A percentile compares a stretch with the other conserved stretches of the same genome.
Conservation (phyloP, 2,113 vertebrate genomes). For the Anser cygnoides region DNA sequence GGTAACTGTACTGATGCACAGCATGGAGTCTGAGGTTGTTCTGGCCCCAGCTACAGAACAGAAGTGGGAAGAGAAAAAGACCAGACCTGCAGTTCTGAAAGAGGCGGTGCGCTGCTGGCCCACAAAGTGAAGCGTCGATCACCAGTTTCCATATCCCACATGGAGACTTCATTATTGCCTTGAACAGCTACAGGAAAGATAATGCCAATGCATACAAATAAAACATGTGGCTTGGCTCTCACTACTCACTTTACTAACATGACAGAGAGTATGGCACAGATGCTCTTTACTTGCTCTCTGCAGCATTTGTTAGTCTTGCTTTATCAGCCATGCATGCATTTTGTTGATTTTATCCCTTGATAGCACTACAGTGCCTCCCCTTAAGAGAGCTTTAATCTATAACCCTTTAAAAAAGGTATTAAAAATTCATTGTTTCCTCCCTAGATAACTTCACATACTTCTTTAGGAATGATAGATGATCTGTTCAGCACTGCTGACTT, state of each 20-base stretch:
- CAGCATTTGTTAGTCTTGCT: neutral
- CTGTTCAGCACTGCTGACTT: neutral
- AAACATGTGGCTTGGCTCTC: neutral
- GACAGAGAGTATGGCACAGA: neutral
- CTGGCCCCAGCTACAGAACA: neutral
- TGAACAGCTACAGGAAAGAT: constrained; percentile 85
- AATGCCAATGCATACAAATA: neutral
- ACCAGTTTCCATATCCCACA: constrained; percentile 99
- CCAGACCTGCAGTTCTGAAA: constrained; percentile 94
- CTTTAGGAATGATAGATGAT: neutral
- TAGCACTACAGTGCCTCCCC: neutral
- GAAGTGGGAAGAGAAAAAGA: neutral
- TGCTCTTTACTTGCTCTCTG: neutral
- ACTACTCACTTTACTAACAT: neutral
- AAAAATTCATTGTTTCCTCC: neutral
- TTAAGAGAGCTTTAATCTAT: neutral
- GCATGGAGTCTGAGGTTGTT: neutral
- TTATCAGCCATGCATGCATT: neutral
- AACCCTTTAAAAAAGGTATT: neutral
- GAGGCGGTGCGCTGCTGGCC: constrained; percentile 94
- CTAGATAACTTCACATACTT: neutral
- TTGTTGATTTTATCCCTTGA: neutral
- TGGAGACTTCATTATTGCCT: constrained; percentile 98
- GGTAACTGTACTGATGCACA: neutral
- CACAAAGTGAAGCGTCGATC: constrained; percentile 95